Conservation (phyloP, 92 coral and sea anemone genomes). For the Zoanthus gigantus region DNA sequence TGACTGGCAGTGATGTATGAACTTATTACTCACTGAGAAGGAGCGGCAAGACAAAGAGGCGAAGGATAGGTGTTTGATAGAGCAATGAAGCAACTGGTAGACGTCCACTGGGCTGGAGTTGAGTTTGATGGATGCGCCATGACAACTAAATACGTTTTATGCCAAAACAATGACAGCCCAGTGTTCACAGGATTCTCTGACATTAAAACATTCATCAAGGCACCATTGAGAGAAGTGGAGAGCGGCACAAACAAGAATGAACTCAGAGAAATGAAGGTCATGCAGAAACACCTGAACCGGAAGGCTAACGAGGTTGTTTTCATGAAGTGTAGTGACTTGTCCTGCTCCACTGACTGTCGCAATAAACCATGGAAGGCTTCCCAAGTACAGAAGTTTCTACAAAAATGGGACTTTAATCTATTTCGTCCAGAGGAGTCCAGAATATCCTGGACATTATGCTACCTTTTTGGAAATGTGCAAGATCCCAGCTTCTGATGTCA, state of each 20-base stretch:
- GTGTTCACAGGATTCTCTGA: conserved; percentile 23
- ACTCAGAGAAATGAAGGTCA: conserved; percentile 26
- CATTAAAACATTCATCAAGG: conserved; percentile 14
- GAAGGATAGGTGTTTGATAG: too few species aligned
- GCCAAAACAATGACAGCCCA: conserved; percentile 18
- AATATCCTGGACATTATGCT: too few species aligned
- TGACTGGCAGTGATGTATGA: too few species aligned
- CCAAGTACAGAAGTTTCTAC: conserved; percentile 20
- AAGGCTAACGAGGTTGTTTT: background rate
- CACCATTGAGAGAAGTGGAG: conserved; percentile 18
- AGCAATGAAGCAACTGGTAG: too few species aligned
- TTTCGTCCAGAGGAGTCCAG: too few species aligned
- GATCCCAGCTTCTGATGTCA: too few species aligned
- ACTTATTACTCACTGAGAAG: too few species aligned
- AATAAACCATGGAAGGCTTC: conserved; percentile 23
- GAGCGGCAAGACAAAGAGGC: too few species aligned
- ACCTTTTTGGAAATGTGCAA: too few species aligned
- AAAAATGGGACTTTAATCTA: background rate
- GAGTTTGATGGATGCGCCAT: conserved; percentile 5
- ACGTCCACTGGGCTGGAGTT: background rate
- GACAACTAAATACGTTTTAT: conserved; percentile 13
- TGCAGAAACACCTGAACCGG: background rate
- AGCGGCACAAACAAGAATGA: conserved; percentile 26
- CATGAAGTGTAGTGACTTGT: conserved; percentile 27
- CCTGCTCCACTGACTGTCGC: background rate